Evolutionary conservation across 2,888 invertebrate genomes (phyloP).

Genomic region (Synergus itoensis): DNA sequence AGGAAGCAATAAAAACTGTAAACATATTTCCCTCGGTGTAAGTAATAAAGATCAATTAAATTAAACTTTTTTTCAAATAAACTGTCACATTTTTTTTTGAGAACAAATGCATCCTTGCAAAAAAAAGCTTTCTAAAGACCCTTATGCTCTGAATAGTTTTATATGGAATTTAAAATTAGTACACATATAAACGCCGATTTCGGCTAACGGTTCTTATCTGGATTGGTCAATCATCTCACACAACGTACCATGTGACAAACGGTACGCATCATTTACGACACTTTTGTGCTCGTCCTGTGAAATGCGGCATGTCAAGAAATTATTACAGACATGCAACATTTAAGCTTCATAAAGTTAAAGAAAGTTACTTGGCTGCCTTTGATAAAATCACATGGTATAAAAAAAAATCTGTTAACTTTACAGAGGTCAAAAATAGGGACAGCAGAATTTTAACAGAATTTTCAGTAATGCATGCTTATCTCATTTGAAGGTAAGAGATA

Average conservation of each 20-base stretch:
- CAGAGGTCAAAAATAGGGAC: too few species aligned
- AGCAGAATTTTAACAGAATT: neutral
- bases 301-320: neutral
- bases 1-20: too few species aligned
- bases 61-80: too few species aligned
- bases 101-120: neutral
- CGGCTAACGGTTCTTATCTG: slow-evolving; percentile 5
- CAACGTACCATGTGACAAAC: slow-evolving; percentile 63
- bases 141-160: neutral
- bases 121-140: neutral
- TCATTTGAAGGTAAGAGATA: neutral
- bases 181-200: neutral
- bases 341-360: neutral
- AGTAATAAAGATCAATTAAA: too few species aligned
- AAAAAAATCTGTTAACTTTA: too few species aligned
- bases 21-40: too few species aligned
- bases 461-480: neutral
- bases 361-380: too few species aligned
- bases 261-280: slow-evolving; percentile 50
- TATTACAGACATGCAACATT: neutral
- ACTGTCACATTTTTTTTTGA: neutral
- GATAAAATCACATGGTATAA: neutral
- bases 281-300: neutral
- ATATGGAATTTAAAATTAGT: neutral
- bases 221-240: slow-evolving; percentile 65